Evolutionary conservation across 2,113 vertebrate genomes (phyloP), one percentile per base, ranked within the genome.

Genomic region (Varanus salvator): DNA sequence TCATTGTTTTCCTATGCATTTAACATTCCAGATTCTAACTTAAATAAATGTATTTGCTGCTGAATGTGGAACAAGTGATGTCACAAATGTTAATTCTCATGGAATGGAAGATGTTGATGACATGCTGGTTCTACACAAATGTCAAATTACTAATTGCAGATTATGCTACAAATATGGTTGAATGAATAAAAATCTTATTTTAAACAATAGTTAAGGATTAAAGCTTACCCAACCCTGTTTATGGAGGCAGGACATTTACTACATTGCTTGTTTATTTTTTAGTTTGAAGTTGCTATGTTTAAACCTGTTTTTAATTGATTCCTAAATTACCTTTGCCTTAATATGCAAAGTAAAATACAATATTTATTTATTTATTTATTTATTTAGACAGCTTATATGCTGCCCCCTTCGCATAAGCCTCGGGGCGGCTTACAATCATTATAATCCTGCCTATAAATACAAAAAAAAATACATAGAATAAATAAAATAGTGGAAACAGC

Each of bases 1-100:
- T 91, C 75, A 87, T 82, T 91, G 54, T 84, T 89, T 68, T 44
- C 90, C 71, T 57, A 76, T 34, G 27, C 38, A 50, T 89, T 66
- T 34, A 34, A 84, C 15, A 60, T 66, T 84, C 57, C 81, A 89
- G 17, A 68, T 77, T 27, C 81, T 57, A 87, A 87, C 75, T 76
- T 83, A 84, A 84, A 66, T 84, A 87, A 75, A 81, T 50, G 31
- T 54, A 60, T 4, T 57, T 91, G 1, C 78, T 89, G 34, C 21
- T 34, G 78, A 91, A 57, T 71, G 3, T 0, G 85, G 77, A 75
- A 57, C 69, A 66, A 81, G 44, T 52, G 14, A 84, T 78, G 31
- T 68, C 8, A 44, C 87, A 69, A 89, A 57, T 48, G 57, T n/a
- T 44, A 44, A 4, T 11, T 80, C 38, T 21, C 57, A 4, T 54